A percentile compares a stretch with the other conserved stretches of the same genome.
phyloP scores from a whole-genome alignment of 1,140 invertebrate species.

The Glossosoma conforme region DNA sequence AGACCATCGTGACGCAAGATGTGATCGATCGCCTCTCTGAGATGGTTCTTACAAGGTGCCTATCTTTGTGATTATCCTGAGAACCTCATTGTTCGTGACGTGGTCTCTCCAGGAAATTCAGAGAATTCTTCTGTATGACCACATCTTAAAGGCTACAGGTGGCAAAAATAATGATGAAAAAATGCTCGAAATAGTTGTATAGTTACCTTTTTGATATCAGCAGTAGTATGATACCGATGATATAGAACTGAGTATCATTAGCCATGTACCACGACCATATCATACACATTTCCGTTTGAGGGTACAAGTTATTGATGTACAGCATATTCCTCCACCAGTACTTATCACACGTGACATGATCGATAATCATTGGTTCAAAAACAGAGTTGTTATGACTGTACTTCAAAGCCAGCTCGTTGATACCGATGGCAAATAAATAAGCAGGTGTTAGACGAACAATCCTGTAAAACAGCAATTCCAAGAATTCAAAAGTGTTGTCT shows the following conservation, averaged over 20 bases:
- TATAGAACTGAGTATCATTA: conserved; percentile 87
- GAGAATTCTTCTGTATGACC: no score
- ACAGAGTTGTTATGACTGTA: conserved; percentile 63
- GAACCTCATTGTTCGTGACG: no score
- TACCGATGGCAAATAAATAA: conserved; percentile 71
- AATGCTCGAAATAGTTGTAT: no score
- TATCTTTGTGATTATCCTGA: no score
- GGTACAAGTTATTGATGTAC: conserved; percentile 77
- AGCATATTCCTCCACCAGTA: conserved; percentile 81
- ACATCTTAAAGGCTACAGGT: no score
- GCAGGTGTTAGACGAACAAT: conserved; percentile 73
- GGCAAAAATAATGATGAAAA: no score
- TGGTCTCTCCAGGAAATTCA: no score
- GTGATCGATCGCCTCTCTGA: no score
- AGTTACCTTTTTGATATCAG: conserved; percentile 70
- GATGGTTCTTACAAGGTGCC: no score
- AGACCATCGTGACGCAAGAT: no score
- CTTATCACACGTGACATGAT: conserved; percentile 68
- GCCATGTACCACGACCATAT: conserved; percentile 90
- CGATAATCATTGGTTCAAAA: conserved; percentile 67
- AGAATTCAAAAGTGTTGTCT: conserved; percentile 17
- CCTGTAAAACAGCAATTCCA: conserved; percentile 35
- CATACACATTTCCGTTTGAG: conserved; percentile 78
- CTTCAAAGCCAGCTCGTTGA: conserved; percentile 66
- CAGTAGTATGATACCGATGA: conserved; percentile 66